Evolutionary conservation across 2,888 invertebrate species (phyloP).

Genomic region (Strigamia transsilvanica): DNA sequence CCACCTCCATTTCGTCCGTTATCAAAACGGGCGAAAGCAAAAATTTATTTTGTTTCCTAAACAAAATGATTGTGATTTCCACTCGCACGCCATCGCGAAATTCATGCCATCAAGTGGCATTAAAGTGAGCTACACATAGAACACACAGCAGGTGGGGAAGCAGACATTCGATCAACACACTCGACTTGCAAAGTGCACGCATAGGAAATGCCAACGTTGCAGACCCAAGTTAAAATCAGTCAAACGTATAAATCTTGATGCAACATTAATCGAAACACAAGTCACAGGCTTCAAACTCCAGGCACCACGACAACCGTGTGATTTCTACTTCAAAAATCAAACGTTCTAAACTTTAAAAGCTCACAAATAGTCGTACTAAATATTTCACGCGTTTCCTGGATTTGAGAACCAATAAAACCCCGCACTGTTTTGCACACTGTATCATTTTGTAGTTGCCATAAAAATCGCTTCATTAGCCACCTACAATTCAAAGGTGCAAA

Average conservation of each 20-base stretch:
- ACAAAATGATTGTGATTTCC: constrained; percentile 43
- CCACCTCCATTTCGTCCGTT: background rate
- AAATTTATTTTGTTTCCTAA: constrained; percentile 48
- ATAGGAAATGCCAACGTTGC: constrained; percentile 20
- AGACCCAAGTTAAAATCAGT: constrained; percentile 15
- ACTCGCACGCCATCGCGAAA: constrained; percentile 37
- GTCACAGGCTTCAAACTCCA: background rate
- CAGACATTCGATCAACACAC: constrained; percentile 24
- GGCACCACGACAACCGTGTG: no score
- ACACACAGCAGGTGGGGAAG: constrained; percentile 29
- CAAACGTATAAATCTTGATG: constrained; percentile 39
- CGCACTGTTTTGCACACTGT: background rate
- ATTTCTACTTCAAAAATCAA: no score
- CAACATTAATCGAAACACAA: constrained; percentile 27
- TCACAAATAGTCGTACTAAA: no score
- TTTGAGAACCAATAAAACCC: background rate
- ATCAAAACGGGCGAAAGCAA: background rate
- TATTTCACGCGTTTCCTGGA: background rate
- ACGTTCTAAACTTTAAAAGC: no score
- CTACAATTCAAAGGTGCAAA: background rate
- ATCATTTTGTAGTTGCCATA: constrained; percentile 24
- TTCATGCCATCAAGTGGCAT: constrained; percentile 48
- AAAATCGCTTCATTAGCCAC: background rate
- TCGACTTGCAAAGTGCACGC: constrained; percentile 33
- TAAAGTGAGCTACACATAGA: constrained; percentile 24